Evolutionary conservation across 1,140 invertebrate species (phyloP).

Genomic region (Hylaeus volcanicus): DNA sequence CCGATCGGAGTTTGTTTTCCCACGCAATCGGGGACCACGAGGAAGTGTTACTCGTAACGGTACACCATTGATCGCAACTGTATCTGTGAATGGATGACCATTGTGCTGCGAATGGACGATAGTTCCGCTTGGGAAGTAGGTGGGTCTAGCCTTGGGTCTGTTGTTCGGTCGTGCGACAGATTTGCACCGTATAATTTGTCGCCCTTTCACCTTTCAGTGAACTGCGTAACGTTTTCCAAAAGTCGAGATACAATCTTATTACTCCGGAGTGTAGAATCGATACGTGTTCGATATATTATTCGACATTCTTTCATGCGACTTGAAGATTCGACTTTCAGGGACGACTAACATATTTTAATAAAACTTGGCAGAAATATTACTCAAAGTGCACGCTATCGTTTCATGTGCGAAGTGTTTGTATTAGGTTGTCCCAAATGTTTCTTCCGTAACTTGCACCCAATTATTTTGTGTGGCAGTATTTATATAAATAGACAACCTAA

Average conservation of each 20-base stretch:
- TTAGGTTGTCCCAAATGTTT: too few relatives aligned
- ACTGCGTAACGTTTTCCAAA: neutral
- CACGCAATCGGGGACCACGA: slow-evolving; percentile 41
- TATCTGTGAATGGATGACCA: slow-evolving; percentile 57
- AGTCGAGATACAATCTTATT: neutral
- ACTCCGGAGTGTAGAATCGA: too few relatives aligned
- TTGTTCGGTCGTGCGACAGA: slow-evolving; percentile 54
- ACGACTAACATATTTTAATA: too few relatives aligned
- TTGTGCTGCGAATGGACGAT: slow-evolving; percentile 57
- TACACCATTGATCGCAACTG: slow-evolving; percentile 52
- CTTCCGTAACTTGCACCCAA: too few relatives aligned
- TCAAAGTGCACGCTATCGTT: too few relatives aligned
- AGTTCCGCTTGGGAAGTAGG: slow-evolving; percentile 65
- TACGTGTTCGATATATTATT: too few relatives aligned
- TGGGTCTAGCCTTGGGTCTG: slow-evolving; percentile 60
- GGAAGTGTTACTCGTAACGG: slow-evolving; percentile 55
- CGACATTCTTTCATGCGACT: too few relatives aligned
- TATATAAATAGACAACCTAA: too few relatives aligned
- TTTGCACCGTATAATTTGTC: slow-evolving; percentile 44
- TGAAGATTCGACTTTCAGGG: too few relatives aligned
- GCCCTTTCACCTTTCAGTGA: neutral
- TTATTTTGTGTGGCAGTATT: too few relatives aligned
- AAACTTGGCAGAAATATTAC: too few relatives aligned
- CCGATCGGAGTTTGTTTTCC: slow-evolving; percentile 48
- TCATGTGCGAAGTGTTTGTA: too few relatives aligned